These are phyloP conservation scores for Falco novaeseelandiae DNA, from an alignment of 2,797 vertebrate genomes.

Conservation along the genomic window DNA sequence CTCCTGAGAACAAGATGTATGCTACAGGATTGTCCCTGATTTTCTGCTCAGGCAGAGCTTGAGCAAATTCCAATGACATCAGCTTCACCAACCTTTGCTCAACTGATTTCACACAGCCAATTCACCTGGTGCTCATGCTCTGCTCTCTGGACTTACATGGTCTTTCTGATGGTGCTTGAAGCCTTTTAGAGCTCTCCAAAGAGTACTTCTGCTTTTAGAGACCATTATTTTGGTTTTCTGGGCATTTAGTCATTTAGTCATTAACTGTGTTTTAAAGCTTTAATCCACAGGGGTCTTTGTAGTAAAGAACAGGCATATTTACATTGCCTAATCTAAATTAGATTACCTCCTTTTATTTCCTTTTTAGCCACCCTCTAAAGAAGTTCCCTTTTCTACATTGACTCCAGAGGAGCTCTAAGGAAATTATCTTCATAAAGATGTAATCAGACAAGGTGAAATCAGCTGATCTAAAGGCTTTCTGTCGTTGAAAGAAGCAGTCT, in stretches of 20 bases:
- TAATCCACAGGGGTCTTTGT: background rate
- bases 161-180: background rate
- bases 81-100: background rate
- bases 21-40: background rate
- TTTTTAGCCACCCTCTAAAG: background rate
- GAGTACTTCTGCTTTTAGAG: background rate
- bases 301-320: background rate
- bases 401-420: background rate
- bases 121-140: background rate
- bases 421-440: background rate
- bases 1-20: background rate
- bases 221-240: background rate
- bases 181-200: background rate
- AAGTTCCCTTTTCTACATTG: background rate
- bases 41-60: background rate
- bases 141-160: background rate
- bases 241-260: background rate
- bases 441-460: background rate
- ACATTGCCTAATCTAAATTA: background rate
- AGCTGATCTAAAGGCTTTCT: background rate
- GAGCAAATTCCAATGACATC: slow-evolving; percentile 2
- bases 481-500: background rate
- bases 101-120: background rate
- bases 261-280: background rate
- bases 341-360: background rate